Evolutionary conservation across 2,888 invertebrate genomes (phyloP), one percentile per base, ranked within the genome.

Genomic region (Microctonus hyperodae): DNA sequence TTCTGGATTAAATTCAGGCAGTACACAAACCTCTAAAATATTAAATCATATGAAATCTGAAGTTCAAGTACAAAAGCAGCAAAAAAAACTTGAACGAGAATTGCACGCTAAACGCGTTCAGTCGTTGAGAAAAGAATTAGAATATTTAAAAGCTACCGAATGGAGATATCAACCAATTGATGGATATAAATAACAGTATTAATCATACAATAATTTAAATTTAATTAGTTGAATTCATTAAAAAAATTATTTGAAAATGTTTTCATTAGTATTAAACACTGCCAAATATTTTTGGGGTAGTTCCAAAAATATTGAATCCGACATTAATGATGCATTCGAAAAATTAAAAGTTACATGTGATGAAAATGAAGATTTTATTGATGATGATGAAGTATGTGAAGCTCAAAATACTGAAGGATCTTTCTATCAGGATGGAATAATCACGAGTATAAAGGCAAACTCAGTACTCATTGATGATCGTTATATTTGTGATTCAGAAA

Each of bases 91-190:
- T 0, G 86, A 87, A 25, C 87, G 88, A 48, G 93, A 93, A 78
- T 86, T 89, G 68, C 92, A 93, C 74, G 87, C 89, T 67, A 91
- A 90, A 78, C 87, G 93, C 70, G 87, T 94, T 65, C 90, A 91
- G 81, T 85, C 86, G 40, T 82, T 94, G 44, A 86, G 93, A 67
- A 92, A 91, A 81, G 92, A 93, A 83, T 84, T 93, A 65, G 92
- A 92, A 73, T 90, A 90, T 79, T 84, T 94, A n/a, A 92, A 91
- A 79, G 88, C 90, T 63, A 93, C 93, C 0, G 91, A 92, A 78
- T 94, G 94, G 94, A 90, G 91, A 83, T 93, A 91, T 85, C 90
- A 91, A 61, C 85, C 88, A 48, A 87, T 89, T 50, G 70, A 75
- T 35, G 61, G 65, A 60, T 71, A 68, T 44, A 67, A 63, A 64